A percentile compares a stretch with the other conserved stretches of the same genome.
Conservation (phyloP, 2,113 vertebrate species). For the Tor tambroides region DNA sequence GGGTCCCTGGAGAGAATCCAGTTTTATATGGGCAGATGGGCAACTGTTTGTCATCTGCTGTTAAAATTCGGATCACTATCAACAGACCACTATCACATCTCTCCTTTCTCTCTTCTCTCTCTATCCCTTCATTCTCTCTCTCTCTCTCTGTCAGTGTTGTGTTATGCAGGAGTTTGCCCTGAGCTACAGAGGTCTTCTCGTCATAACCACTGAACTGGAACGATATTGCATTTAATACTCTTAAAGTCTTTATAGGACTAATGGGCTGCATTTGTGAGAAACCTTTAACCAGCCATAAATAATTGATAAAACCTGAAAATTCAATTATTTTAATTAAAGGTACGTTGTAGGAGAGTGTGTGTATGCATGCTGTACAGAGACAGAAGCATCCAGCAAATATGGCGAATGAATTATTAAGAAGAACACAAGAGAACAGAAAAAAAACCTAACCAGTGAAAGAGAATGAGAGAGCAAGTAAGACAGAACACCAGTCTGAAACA, state of each 20-base stretch:
- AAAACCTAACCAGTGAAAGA: slow-evolving; percentile 63
- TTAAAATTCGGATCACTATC: slow-evolving; percentile 29
- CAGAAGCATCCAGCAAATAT: slow-evolving; percentile 64
- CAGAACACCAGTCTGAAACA: background rate
- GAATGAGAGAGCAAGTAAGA: background rate
- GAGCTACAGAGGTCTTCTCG: background rate
- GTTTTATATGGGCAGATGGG: slow-evolving; percentile 30
- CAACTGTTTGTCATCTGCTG: slow-evolving; percentile 31
- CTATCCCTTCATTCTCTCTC: background rate
- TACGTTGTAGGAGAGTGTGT: background rate
- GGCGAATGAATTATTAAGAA: slow-evolving; percentile 75
- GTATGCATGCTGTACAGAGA: slow-evolving; percentile 50
- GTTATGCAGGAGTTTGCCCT: background rate
- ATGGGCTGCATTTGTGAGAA: background rate
- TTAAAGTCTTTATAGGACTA: background rate
- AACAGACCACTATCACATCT: background rate
- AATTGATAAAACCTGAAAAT: background rate
- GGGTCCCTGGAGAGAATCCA: background rate
- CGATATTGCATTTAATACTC: background rate
- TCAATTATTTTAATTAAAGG: slow-evolving; percentile 15
- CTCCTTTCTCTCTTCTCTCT: background rate
- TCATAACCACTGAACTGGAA: background rate
- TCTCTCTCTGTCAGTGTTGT: background rate
- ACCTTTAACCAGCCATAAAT: slow-evolving; percentile 15
- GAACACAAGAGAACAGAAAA: slow-evolving; percentile 64